Conservation (phyloP, 2,113 vertebrate genomes). For the Microcebus murinus region DNA sequence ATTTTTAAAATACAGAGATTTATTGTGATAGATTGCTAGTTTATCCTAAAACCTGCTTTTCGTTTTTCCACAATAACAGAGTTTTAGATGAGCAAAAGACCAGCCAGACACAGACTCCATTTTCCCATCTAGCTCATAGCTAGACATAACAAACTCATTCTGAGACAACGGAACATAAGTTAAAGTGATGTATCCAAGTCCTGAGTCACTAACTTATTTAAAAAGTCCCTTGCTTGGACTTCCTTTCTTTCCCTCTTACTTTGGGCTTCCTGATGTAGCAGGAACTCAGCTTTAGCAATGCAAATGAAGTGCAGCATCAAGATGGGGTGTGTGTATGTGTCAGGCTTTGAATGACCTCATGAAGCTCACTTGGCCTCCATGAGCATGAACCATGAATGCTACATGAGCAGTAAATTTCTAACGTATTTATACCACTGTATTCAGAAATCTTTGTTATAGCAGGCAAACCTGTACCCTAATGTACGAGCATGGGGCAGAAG, state of each 20-base stretch:
- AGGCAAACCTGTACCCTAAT: background rate
- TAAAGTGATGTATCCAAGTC: background rate
- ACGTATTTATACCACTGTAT: background rate
- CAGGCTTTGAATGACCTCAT: background rate
- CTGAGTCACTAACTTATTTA: background rate
- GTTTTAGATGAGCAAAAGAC: background rate
- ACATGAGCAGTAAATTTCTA: background rate
- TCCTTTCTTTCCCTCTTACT: background rate
- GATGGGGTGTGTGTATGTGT: background rate
- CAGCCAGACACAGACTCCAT: background rate
- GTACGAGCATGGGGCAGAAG: background rate
- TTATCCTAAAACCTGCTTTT: background rate
- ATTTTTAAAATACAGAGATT: background rate
- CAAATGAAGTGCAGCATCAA: background rate
- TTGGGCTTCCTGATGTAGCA: background rate
- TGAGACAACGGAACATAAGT: background rate
- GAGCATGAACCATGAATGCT: background rate
- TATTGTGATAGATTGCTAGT: background rate
- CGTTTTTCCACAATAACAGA: background rate
- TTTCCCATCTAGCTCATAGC: background rate
- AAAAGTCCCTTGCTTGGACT: background rate
- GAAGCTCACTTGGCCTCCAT: background rate
- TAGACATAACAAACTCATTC: background rate
- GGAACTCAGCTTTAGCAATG: background rate
- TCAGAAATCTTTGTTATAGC: background rate